Evolutionary conservation across 2,113 vertebrate genomes (phyloP).

Genomic region (Atlantisia rogersi): DNA sequence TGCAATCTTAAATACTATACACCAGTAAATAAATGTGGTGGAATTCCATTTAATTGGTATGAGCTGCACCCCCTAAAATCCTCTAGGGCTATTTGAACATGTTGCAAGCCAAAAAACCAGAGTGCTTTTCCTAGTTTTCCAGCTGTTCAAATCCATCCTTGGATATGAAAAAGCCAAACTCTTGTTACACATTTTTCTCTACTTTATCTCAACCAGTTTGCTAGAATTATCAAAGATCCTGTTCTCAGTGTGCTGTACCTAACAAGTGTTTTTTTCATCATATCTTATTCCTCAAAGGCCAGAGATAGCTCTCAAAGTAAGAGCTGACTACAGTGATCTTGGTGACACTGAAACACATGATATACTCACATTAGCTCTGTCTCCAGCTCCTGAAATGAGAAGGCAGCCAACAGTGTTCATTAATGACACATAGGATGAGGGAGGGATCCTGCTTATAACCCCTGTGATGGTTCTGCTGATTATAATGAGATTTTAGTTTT

Average conservation of each 20-base stretch:
- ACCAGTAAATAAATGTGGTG: not conserved
- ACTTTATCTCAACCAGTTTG: not conserved
- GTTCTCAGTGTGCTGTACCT: not conserved
- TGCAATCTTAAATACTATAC: not conserved
- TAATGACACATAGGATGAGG: not conserved
- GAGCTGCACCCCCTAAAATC: not conserved
- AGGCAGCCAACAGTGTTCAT: not conserved
- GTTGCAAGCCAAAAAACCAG: not conserved
- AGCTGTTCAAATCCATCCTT: conserved; percentile 28
- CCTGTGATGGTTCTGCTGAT: not conserved
- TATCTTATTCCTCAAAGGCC: not conserved
- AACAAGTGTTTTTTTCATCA: not conserved
- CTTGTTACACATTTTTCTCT: not conserved
- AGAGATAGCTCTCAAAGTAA: not conserved
- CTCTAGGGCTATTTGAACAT: conserved; percentile 29
- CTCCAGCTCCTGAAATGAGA: not conserved
- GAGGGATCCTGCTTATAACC: not conserved
- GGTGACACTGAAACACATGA: not conserved
- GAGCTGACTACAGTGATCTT: not conserved
- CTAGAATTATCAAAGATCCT: not conserved
- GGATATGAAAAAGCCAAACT: not conserved
- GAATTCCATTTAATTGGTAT: conserved; percentile 24
- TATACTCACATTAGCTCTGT: not conserved
- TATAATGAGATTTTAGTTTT: not conserved
- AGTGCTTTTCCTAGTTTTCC: not conserved